Evolutionary conservation across 2,113 vertebrate species (phyloP), one percentile per base, ranked within the genome.

Genomic region (Dolichotis patagonum): DNA sequence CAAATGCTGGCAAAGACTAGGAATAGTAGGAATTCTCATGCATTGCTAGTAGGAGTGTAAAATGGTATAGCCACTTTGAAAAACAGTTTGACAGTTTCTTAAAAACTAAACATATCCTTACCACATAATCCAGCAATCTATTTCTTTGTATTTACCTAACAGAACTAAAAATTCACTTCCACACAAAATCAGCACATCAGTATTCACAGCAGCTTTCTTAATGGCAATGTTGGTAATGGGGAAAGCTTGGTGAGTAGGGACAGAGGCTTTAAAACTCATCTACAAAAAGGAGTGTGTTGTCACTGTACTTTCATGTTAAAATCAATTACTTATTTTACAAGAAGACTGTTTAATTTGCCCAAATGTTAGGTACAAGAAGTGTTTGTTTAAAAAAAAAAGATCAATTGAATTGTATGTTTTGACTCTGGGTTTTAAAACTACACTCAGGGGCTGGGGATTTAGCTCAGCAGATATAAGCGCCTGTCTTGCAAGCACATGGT

Each of bases 371-470:
- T 28, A 91, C 9, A 58, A 62, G 38, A 96, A 75, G 11, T 67
- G 11, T 65, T 84, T 85, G 5, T 65, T 62, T 30, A 91, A 94
- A 95, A 77, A 5, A 77, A 54, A 54, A 54, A 52, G 52, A 52
- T 10, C 54, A 54, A 54, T 54, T 11, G 24, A 56, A 75, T 3
- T 43, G 89, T 85, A 77, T 35, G 9, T 89, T 85, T 96, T 88
- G 60, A 4, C 19, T 90, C 89, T 95, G 35, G 60, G 62, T 89
- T 97, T 84, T 89, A 84, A 89, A 91, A n/a, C n/a, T n/a, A n/a
- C n/a, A n/a, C n/a, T n/a, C n/a, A n/a, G n/a, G n/a, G n/a, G n/a
- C n/a, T n/a, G n/a, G n/a, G n/a, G n/a, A n/a, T n/a, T n/a, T n/a
- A n/a, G n/a, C n/a, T n/a, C n/a, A n/a, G n/a, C n/a, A n/a, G n/a